These are phyloP conservation scores for Episyrphus balteatus DNA, from an alignment of 1,140 invertebrate genomes.

Conservation along the genomic window DNA sequence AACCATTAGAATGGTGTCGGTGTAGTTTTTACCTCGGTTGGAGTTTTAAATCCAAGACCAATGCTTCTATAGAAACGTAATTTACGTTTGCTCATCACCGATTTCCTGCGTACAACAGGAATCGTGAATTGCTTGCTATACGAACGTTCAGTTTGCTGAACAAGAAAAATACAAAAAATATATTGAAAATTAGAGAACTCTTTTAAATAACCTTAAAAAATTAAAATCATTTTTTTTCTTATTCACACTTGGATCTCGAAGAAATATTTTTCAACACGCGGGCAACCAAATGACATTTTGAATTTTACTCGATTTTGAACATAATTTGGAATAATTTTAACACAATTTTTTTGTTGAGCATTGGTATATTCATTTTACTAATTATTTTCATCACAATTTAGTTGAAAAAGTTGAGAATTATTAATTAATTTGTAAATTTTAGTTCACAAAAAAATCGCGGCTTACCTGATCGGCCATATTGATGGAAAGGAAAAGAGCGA, in stretches of 20 bases:
- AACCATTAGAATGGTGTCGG: conserved; percentile 33
- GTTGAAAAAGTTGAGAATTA: conserved; percentile 6
- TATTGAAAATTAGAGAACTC: conserved; percentile 22
- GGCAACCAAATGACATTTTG: not conserved
- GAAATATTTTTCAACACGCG: not conserved
- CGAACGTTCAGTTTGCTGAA: conserved; percentile 64
- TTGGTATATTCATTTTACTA: not conserved
- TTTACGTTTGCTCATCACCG: conserved; percentile 50
- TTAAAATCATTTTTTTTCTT: not conserved
- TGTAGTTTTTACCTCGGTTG: conserved; percentile 55
- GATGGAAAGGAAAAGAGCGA: conserved; percentile 34
- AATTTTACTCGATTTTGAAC: not conserved
- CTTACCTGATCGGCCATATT: conserved; percentile 40
- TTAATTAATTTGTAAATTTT: conserved; percentile 5
- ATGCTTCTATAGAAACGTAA: conserved; percentile 82
- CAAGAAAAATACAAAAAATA: conserved; percentile 13
- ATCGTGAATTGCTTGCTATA: conserved; percentile 95
- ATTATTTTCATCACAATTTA: conserved; percentile 12
- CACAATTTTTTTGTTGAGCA: not conserved
- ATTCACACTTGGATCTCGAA: not conserved
- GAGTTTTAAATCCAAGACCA: conserved; percentile 96
- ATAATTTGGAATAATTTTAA: not conserved
- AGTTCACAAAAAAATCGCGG: conserved; percentile 12
- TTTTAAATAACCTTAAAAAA: conserved; percentile 5
- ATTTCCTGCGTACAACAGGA: conserved; percentile 83